Conservation (phyloP, 2,797 vertebrate species). For the Enteromius fasciolatus region DNA sequence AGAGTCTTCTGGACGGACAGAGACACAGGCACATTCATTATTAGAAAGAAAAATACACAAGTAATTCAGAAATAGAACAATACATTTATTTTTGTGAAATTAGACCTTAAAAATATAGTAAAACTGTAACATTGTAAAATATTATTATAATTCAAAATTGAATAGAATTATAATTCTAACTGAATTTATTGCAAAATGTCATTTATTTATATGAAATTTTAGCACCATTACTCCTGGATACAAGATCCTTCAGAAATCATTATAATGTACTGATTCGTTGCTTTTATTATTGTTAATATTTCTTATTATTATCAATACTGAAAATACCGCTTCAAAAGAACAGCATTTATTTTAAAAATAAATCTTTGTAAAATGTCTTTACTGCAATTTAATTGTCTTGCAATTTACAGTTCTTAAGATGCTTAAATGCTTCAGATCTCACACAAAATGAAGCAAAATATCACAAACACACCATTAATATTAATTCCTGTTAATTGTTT, state of each 20-base stretch:
- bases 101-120: not conserved
- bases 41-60: not conserved
- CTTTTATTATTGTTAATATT: not conserved
- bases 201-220: not conserved
- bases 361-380: too few species aligned
- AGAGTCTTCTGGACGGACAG: constrained; percentile 64
- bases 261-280: not conserved
- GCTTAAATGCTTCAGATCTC: too few species aligned
- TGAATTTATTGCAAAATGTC: not conserved
- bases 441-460: too few species aligned
- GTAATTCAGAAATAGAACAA: not conserved
- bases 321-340: not conserved
- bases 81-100: not conserved
- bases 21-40: constrained; percentile 20
- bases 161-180: not conserved
- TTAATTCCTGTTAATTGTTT: too few species aligned
- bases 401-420: too few species aligned
- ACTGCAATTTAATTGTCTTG: too few species aligned
- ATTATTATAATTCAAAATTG: not conserved
- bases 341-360: not conserved
- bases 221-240: not conserved
- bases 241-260: not conserved
- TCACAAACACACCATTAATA: too few species aligned
- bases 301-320: not conserved
- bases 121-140: not conserved